Conservation (phyloP, 2,113 vertebrate genomes). For the Forbesichthys papilliferus region DNA sequence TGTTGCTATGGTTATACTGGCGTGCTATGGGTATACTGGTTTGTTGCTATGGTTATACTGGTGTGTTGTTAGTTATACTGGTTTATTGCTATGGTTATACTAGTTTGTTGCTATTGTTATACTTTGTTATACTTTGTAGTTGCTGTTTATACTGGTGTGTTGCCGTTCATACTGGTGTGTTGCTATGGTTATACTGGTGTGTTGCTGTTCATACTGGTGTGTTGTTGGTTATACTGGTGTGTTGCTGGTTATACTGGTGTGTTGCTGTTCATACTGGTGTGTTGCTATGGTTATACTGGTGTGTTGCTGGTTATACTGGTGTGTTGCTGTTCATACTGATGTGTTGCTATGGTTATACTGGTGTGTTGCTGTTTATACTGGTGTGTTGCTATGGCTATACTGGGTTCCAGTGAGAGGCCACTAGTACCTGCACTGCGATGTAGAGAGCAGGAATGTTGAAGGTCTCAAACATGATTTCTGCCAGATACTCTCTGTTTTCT, state of each 20-base stretch:
- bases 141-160: no score
- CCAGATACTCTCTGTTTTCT: slow-evolving; percentile 89
- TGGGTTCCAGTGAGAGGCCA: background rate
- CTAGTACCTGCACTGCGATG: slow-evolving; percentile 88
- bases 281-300: background rate
- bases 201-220: background rate
- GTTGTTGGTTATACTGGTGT: background rate
- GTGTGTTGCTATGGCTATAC: background rate
- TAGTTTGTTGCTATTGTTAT: no score
- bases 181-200: no score
- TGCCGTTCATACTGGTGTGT: background rate
- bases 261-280: background rate
- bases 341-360: background rate
- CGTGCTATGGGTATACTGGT: no score
- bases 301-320: background rate
- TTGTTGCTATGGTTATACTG: no score
- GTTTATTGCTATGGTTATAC: background rate
- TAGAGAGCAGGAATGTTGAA: slow-evolving; percentile 90
- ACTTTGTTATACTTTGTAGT: no score
- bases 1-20: no score
- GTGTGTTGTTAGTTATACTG: background rate
- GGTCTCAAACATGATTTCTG: slow-evolving; percentile 92
- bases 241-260: no score
- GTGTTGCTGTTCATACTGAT: background rate
- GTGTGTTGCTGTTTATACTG: background rate